A percentile compares a stretch with the other conserved stretches of the same genome.
phyloP scores from a whole-genome alignment of 2,888 invertebrate species.

The Dyspetes luteomarginatus region DNA sequence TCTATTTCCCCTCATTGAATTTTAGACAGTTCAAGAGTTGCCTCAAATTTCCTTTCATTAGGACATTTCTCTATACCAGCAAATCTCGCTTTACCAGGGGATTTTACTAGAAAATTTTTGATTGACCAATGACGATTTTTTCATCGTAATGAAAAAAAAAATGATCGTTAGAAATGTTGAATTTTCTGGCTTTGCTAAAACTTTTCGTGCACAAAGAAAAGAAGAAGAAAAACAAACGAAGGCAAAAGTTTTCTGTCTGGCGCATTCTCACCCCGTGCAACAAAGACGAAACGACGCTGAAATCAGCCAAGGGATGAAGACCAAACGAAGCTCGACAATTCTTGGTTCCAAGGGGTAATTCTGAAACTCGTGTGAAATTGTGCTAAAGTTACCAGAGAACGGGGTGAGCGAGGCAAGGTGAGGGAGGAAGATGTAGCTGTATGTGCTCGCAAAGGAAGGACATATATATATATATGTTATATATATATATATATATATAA shows the following conservation, averaged over 20 bases:
- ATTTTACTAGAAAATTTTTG: too few species aligned
- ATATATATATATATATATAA: not conserved
- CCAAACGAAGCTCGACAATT: conserved; percentile 54
- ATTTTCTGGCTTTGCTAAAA: too few species aligned
- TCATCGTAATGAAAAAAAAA: not conserved
- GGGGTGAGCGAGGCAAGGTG: not conserved
- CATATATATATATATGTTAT: not conserved
- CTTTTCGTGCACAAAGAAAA: too few species aligned
- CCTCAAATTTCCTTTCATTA: too few species aligned
- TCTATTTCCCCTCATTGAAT: too few species aligned
- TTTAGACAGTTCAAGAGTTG: too few species aligned
- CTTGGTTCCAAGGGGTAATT: conserved; percentile 45
- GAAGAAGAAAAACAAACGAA: conserved; percentile 23
- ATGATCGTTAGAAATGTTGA: not conserved
- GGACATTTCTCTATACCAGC: too few species aligned
- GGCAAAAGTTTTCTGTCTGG: not conserved
- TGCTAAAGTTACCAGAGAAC: conserved; percentile 50
- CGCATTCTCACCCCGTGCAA: not conserved
- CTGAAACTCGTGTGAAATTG: conserved; percentile 44
- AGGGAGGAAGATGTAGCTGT: not conserved
- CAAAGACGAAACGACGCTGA: not conserved
- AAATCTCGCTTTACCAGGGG: too few species aligned
- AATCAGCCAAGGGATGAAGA: not conserved
- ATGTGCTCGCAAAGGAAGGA: not conserved
- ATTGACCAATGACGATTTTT: too few species aligned